Base-by-base conservation (phyloP, 2,888 invertebrate genomes). In the Phrixothrix hirtus region DNA sequence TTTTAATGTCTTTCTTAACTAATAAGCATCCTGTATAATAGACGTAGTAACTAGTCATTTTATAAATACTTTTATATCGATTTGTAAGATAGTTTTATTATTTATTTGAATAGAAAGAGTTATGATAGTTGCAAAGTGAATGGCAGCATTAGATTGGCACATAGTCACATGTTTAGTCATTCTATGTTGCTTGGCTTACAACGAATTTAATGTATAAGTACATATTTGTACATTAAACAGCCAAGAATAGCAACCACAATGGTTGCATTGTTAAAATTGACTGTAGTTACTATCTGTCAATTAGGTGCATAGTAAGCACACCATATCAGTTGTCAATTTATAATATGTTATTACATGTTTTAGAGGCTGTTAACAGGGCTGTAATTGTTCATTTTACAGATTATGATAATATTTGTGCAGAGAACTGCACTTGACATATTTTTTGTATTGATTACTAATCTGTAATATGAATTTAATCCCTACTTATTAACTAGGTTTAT, bases 241-340 rank as follows among this genome's bases (percentile, higher is more conserved):
- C 54, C 30, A 43, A 37, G 41, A n/a, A n/a, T n/a, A n/a, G n/a
- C n/a, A n/a, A n/a, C n/a, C n/a, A n/a, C n/a, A n/a, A n/a, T n/a
- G n/a, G n/a, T n/a, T n/a, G n/a, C n/a, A n/a, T n/a, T n/a, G 46
- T 37, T 42, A 47, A 53, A 47, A 48, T 57, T 60, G 70, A 70
- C 70, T 68, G 66, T 72, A 70, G 70, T 66, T 56, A 63, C 61
- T 72, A 68, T 70, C 68, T 70, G 74, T 74, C 72, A 74, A 73
- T 74, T 74, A 74, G 74, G 66, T 69, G 69, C 71, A 66, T 72
- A 71, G 68, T 60, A 57, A 69, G 69, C 71, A 69, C 69, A 71
- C 73, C 72, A 73, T 73, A 72, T 73, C 72, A 64, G 66, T 73
- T 71, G 73, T 74, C 73, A 73, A 74, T 74, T 74, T 73, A 60